Conservation (phyloP, 2,797 vertebrate genomes). For the Takifugu rubripes region DNA sequence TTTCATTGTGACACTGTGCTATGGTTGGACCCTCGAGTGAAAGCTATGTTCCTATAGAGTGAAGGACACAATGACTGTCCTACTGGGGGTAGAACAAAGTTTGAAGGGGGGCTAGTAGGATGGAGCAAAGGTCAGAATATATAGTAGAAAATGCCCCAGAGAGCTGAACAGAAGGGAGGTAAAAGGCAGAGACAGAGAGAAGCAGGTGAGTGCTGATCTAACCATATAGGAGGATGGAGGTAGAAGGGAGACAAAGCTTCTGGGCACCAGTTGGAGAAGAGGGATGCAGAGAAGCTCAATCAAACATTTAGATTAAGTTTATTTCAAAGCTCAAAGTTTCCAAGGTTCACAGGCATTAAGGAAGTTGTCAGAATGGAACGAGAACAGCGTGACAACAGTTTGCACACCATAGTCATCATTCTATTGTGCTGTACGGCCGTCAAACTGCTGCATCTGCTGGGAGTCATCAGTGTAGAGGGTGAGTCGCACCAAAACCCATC, state of each 20-base stretch:
- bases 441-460: slow-evolving; percentile 72
- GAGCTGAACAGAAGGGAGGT: slow-evolving; percentile 37
- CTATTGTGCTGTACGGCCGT: slow-evolving; percentile 67
- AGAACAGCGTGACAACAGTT: slow-evolving; percentile 60
- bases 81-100: not conserved
- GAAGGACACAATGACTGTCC: slow-evolving; percentile 58
- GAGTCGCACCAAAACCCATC: slow-evolving; percentile 43
- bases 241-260: slow-evolving; percentile 7
- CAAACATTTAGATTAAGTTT: slow-evolving; percentile 3
- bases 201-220: slow-evolving; percentile 34
- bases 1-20: slow-evolving; percentile 7
- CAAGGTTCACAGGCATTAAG: not conserved
- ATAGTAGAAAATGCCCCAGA: slow-evolving; percentile 44
- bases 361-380: slow-evolving; percentile 38
- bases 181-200: slow-evolving; percentile 51
- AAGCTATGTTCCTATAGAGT: slow-evolving; percentile 31
- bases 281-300: not conserved
- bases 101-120: slow-evolving; percentile 5
- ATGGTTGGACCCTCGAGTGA: slow-evolving; percentile 35
- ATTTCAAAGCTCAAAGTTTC: not conserved
- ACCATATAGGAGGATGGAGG: slow-evolving; percentile 23
- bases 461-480: slow-evolving; percentile 75
- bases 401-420: slow-evolving; percentile 65
- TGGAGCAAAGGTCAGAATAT: slow-evolving; percentile 44
- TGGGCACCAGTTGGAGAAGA: not conserved